Conservation (phyloP, 2,113 vertebrate genomes). For the Tursiops truncatus region DNA sequence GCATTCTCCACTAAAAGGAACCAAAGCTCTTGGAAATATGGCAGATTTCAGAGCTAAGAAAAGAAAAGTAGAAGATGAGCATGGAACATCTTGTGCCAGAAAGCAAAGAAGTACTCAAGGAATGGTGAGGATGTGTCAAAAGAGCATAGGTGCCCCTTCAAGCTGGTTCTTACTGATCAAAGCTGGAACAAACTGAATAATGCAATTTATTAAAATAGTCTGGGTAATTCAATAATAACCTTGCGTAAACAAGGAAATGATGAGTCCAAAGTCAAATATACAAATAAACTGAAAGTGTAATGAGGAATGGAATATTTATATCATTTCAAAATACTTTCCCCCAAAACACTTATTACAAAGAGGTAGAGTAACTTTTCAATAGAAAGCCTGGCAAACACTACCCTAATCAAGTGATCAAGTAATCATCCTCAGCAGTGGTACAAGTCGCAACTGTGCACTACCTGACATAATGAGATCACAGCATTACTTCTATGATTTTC, state of each 20-base stretch:
- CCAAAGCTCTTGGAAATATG: neutral
- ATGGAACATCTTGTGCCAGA: neutral
- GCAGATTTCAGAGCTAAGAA: conserved; percentile 12
- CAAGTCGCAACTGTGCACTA: neutral
- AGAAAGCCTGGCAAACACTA: neutral
- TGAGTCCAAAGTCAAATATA: conserved; percentile 6
- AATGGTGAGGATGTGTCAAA: conserved; percentile 7
- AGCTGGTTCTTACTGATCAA: conserved; percentile 21
- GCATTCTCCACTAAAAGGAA: conserved; percentile 10
- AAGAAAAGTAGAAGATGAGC: neutral
- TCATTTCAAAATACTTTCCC: conserved; percentile 33
- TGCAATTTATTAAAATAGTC: conserved; percentile 32
- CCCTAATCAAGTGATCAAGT: neutral
- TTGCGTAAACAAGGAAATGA: conserved; percentile 30
- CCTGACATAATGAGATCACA: neutral
- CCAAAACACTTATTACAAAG: neutral
- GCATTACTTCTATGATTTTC: neutral
- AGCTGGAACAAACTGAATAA: conserved; percentile 11
- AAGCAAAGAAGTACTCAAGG: conserved; percentile 41
- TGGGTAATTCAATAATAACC: neutral
- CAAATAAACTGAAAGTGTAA: conserved; percentile 21
- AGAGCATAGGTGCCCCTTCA: neutral
- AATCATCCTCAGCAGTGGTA: neutral
- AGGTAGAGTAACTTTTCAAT: neutral
- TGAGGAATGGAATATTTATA: neutral